Conservation (phyloP, 2,797 vertebrate genomes). For the Rhynchonycteris naso region DNA sequence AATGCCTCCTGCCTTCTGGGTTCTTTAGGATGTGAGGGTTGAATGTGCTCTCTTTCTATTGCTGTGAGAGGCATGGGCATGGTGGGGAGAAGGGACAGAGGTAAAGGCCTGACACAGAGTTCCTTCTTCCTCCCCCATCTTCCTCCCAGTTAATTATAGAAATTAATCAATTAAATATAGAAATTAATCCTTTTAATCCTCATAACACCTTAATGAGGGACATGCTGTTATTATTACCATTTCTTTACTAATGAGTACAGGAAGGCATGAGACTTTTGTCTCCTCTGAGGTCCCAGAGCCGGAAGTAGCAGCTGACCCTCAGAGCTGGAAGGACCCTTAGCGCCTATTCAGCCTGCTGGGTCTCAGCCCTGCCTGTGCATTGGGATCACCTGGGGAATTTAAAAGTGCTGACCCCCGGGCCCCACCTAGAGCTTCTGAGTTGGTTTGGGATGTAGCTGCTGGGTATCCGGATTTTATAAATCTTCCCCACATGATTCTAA, state of each 20-base stretch:
- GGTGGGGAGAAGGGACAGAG: neutral
- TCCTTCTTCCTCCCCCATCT: neutral
- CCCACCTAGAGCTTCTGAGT: neutral
- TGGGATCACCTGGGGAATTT: neutral
- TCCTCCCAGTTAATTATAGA: neutral
- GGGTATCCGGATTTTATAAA: neutral
- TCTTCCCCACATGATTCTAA: neutral
- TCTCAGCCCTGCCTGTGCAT: neutral
- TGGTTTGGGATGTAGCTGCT: neutral
- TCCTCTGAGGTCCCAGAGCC: neutral
- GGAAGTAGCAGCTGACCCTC: neutral
- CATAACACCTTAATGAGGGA: fast-evolving
- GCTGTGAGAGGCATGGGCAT: neutral
- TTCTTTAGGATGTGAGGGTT: neutral
- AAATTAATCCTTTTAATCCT: neutral
- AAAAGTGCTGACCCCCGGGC: neutral
- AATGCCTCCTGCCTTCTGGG: neutral
- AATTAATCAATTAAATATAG: neutral
- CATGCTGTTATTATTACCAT: neutral
- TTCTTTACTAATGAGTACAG: neutral
- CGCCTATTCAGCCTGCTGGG: fast-evolving
- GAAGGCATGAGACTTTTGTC: neutral
- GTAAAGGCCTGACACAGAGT: neutral
- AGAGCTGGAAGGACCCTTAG: neutral
- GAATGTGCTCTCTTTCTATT: neutral